These are phyloP conservation scores for Chloropsis hardwickii DNA, from an alignment of 2,113 vertebrate genomes.

Conservation along the genomic window DNA sequence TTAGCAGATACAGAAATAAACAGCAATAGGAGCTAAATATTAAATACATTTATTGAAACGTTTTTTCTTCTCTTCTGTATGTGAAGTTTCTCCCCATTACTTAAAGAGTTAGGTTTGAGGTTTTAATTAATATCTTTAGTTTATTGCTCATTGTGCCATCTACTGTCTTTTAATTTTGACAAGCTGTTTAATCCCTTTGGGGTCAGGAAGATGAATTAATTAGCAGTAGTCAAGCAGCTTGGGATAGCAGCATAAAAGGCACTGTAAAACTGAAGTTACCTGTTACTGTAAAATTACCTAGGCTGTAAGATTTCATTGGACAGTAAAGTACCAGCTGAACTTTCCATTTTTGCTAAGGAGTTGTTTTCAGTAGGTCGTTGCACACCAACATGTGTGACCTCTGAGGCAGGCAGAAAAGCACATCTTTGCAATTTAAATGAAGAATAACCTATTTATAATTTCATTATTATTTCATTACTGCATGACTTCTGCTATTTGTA, in stretches of 20 bases:
- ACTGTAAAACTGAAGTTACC: not conserved
- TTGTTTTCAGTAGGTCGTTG: not conserved
- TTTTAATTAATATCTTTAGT: not conserved
- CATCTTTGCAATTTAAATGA: constrained; percentile 62
- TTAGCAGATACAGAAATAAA: not conserved
- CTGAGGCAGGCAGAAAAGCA: constrained; percentile 15
- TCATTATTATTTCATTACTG: constrained; percentile 51
- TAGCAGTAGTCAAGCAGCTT: not conserved
- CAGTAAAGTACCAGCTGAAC: not conserved
- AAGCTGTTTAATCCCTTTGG: not conserved
- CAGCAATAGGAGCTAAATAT: not conserved
- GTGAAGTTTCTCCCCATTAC: not conserved
- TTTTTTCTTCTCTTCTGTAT: not conserved
- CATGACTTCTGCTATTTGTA: constrained; percentile 37
- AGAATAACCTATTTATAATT: constrained; percentile 47
- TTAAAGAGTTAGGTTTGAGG: not conserved
- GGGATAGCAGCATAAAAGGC: not conserved
- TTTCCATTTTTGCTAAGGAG: not conserved
- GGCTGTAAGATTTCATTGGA: not conserved
- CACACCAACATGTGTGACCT: not conserved
- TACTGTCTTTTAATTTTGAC: not conserved
- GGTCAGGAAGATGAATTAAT: not conserved
- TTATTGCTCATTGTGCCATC: not conserved
- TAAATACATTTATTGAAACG: not conserved
- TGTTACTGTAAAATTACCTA: not conserved